phyloP scores from a whole-genome alignment of 2,113 vertebrate species.

The Toxotes jaculatrix region DNA sequence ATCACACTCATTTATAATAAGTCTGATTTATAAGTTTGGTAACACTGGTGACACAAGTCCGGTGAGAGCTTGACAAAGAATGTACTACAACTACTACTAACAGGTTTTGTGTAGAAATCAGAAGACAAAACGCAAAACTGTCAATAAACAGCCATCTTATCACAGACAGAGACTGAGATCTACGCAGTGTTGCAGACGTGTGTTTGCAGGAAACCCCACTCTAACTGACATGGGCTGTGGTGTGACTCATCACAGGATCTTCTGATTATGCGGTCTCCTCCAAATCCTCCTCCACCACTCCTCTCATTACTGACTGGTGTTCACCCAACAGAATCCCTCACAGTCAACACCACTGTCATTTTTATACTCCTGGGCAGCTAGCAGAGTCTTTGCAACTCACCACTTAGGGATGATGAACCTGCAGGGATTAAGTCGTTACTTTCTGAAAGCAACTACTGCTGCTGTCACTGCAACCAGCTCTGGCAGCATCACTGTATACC shows the following conservation, averaged over 20 bases:
- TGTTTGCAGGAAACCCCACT: constrained; percentile 58
- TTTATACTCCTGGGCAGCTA: background rate
- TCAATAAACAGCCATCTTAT: constrained; percentile 3
- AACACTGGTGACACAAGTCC: background rate
- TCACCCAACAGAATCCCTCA: constrained; percentile 38
- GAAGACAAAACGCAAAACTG: background rate
- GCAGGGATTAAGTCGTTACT: constrained; percentile 9
- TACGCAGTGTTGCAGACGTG: constrained; percentile 31
- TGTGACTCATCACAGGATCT: constrained; percentile 70
- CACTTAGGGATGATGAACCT: constrained; percentile 16
- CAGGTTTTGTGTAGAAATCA: background rate
- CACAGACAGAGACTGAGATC: constrained; percentile 1
- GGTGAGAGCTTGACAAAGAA: background rate
- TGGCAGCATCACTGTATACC: background rate
- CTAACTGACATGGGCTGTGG: constrained; percentile 54
- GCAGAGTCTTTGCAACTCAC: constrained; percentile 8
- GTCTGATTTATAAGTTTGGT: background rate
- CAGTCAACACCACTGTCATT: background rate
- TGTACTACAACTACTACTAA: background rate
- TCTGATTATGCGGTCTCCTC: constrained; percentile 56
- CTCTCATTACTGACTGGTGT: constrained; percentile 45
- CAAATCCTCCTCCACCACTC: constrained; percentile 41
- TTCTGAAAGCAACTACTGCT: constrained; percentile 8
- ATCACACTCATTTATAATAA: background rate
- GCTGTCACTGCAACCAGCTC: constrained; percentile 14